A percentile compares a stretch with the other conserved stretches of the same genome.
Evolutionary conservation across 2,797 vertebrate genomes (phyloP).

Genomic region (Taenioides sp.): DNA sequence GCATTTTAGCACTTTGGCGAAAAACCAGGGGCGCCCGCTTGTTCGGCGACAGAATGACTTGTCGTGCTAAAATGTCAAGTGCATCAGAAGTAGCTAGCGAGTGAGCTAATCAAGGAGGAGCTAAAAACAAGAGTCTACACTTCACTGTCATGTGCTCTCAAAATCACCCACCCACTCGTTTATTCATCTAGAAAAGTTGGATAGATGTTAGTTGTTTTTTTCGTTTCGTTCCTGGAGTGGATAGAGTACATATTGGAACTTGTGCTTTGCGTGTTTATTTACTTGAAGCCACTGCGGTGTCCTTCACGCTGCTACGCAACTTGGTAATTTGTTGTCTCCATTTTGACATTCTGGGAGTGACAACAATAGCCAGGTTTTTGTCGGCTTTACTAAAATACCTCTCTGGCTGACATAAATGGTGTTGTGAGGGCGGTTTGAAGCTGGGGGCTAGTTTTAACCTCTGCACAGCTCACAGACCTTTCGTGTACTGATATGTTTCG

Average conservation of each 20-base stretch:
- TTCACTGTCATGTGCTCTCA: constrained; percentile 37
- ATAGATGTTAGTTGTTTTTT: constrained; percentile 36
- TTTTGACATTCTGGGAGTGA: constrained; percentile 47
- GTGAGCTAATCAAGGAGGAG: constrained; percentile 71
- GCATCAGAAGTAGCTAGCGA: constrained; percentile 74
- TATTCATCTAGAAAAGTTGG: constrained; percentile 52
- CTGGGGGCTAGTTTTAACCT: constrained; percentile 54
- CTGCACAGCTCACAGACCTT: constrained; percentile 38
- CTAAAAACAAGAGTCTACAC: constrained; percentile 49
- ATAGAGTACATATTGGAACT: constrained; percentile 19
- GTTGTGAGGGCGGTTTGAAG: constrained; percentile 34
- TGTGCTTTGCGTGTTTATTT: constrained; percentile 45
- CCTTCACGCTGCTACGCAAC: constrained; percentile 60
- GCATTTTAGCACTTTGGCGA: constrained; percentile 68
- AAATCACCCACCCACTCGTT: constrained; percentile 47
- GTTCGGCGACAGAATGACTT: constrained; percentile 70
- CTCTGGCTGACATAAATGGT: constrained; percentile 41
- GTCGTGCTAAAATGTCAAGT: constrained; percentile 72
- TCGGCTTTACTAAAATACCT: constrained; percentile 63
- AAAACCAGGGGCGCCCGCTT: constrained; percentile 61
- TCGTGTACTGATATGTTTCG: constrained; percentile 31
- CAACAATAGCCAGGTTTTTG: constrained; percentile 56
- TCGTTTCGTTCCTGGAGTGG: constrained; percentile 16
- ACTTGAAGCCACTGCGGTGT: constrained; percentile 42
- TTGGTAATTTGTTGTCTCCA: constrained; percentile 51